Evolutionary conservation across 2,888 invertebrate species (phyloP).

Genomic region (Perithous albicinctus): DNA sequence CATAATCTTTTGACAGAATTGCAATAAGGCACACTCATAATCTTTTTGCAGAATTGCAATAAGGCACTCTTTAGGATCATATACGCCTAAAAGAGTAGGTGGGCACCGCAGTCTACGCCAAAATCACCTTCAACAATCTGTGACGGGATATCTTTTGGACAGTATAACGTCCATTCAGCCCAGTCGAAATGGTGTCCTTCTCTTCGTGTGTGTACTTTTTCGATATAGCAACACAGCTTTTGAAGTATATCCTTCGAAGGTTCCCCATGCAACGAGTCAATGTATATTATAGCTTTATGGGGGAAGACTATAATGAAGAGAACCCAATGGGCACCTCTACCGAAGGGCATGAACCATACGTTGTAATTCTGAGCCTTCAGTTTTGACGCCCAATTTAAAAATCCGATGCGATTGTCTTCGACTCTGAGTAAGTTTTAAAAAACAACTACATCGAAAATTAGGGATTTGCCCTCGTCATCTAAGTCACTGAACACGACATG

Average conservation of each 20-base stretch:
- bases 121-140: background rate
- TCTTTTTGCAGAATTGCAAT: background rate
- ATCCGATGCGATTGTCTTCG: background rate
- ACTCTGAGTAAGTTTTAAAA: background rate
- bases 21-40: too few species aligned
- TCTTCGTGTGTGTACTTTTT: conserved; percentile 28
- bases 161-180: conserved; percentile 28
- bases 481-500: background rate
- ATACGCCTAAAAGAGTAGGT: conserved; percentile 19
- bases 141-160: conserved; percentile 12
- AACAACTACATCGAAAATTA: conserved; percentile 10
- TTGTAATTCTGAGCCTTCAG: conserved; percentile 22
- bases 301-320: conserved; percentile 26
- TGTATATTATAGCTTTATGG: conserved; percentile 29
- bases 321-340: conserved; percentile 11
- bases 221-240: conserved; percentile 16
- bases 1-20: conserved; percentile 22
- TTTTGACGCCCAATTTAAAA: conserved; percentile 19
- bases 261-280: conserved; percentile 17
- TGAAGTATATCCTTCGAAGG: background rate
- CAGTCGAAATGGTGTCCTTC: conserved; percentile 23
- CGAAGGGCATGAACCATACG: conserved; percentile 17
- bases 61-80: background rate
- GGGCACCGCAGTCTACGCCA: conserved; percentile 25
- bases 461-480: background rate